These are phyloP conservation scores for Axea sp. DNA, from an alignment of 2,888 invertebrate species.

Conservation along the genomic window DNA sequence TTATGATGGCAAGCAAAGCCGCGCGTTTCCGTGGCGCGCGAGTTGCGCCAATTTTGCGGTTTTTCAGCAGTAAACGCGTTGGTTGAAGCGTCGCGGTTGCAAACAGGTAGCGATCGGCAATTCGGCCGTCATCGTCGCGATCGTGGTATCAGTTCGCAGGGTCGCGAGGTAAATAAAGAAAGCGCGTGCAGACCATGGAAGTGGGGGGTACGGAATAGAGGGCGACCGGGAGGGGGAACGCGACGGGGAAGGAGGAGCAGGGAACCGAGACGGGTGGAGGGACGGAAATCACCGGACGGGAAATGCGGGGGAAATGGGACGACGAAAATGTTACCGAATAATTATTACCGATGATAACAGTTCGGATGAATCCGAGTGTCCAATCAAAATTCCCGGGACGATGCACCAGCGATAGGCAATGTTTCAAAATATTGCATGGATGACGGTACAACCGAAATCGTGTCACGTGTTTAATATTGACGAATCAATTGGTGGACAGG, in stretches of 20 bases:
- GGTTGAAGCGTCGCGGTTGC: conserved; percentile 65
- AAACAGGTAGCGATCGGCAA: conserved; percentile 54
- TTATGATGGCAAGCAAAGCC: conserved; percentile 82
- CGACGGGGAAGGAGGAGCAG: conserved; percentile 42
- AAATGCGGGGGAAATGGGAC: conserved; percentile 64
- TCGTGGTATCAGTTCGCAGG: conserved; percentile 63
- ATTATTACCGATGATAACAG: conserved; percentile 37
- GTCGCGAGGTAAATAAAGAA: conserved; percentile 73
- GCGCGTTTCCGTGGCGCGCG: conserved; percentile 59
- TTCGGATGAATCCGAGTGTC: neutral
- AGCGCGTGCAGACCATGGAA: conserved; percentile 68
- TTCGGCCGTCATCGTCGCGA: conserved; percentile 55
- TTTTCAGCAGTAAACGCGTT: conserved; percentile 58
- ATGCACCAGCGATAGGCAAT: neutral
- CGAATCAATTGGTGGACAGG: conserved; percentile 27
- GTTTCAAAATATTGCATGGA: too few species aligned
- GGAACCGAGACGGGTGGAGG: conserved; percentile 67
- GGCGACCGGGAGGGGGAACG: conserved; percentile 65
- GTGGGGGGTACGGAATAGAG: conserved; percentile 65
- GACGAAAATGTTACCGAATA: conserved; percentile 61
- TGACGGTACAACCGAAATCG: conserved; percentile 1
- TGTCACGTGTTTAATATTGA: conserved; percentile 46
- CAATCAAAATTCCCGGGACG: neutral
- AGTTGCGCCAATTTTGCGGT: conserved; percentile 58
- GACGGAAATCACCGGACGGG: conserved; percentile 63